A percentile compares a stretch with the other conserved stretches of the same genome.
Evolutionary conservation across 2,888 invertebrate species (phyloP).

Genomic region (Sylvicola cinctus): DNA sequence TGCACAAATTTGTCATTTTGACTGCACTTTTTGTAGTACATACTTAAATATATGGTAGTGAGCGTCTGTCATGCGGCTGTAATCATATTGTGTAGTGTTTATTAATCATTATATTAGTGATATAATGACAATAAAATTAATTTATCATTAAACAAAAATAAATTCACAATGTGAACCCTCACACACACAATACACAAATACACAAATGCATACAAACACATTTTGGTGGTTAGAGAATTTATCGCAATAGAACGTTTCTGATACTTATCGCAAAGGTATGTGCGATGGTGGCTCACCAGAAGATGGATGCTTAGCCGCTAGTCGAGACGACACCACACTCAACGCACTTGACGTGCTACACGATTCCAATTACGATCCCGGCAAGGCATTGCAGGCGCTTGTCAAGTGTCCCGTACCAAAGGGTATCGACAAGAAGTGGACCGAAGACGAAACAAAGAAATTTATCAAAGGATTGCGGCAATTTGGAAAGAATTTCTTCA

Average conservation of each 20-base stretch:
- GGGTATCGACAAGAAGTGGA: slow-evolving; percentile 95
- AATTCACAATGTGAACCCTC: too few species aligned
- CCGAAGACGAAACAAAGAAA: slow-evolving; percentile 92
- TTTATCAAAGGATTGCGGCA: slow-evolving; percentile 97
- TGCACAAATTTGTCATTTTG: too few species aligned
- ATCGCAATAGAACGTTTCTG: too few species aligned
- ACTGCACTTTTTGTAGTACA: too few species aligned
- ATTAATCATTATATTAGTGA: too few species aligned
- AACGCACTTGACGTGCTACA: slow-evolving; percentile 95
- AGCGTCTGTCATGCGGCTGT: too few species aligned
- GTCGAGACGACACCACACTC: slow-evolving; percentile 91
- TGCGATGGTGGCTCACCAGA: slow-evolving; percentile 95
- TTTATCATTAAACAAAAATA: too few species aligned
- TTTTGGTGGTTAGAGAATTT: too few species aligned
- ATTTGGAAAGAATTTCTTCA: slow-evolving; percentile 98
- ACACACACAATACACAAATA: background rate
- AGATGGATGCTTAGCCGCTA: slow-evolving; percentile 92
- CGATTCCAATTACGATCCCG: slow-evolving; percentile 90
- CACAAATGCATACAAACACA: too few species aligned
- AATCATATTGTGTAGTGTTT: too few species aligned
- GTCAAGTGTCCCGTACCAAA: slow-evolving; percentile 94
- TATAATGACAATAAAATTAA: too few species aligned
- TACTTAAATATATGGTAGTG: too few species aligned
- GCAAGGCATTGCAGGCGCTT: slow-evolving; percentile 85
- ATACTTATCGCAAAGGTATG: slow-evolving; percentile 40